A percentile compares a stretch with the other conserved stretches of the same genome.
phyloP scores from a whole-genome alignment of 2,113 vertebrate genomes.

The Corydoras maculifer region DNA sequence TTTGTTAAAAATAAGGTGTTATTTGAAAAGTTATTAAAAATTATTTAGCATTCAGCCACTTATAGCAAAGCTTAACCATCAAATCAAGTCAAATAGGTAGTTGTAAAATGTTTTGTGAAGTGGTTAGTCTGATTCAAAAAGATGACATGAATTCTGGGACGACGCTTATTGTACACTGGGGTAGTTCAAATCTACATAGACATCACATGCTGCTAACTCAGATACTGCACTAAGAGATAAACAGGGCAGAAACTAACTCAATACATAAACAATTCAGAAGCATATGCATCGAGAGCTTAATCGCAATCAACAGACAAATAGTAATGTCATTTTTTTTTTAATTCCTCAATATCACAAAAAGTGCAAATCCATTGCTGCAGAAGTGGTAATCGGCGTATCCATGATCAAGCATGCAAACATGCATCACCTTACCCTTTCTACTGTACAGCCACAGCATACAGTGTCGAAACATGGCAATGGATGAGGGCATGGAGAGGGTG shows the following conservation, averaged over 20 bases:
- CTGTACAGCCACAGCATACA: constrained; percentile 98
- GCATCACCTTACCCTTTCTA: constrained; percentile 91
- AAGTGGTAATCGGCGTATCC: constrained; percentile 6
- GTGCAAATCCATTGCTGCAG: constrained; percentile 7
- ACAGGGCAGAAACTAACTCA: too few relatives aligned
- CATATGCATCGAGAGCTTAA: not conserved
- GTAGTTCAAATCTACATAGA: too few relatives aligned
- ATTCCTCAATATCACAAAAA: constrained; percentile 9
- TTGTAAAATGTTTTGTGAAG: too few relatives aligned
- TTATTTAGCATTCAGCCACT: not conserved
- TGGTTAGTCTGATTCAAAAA: too few relatives aligned
- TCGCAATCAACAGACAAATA: not conserved
- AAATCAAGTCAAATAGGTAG: too few relatives aligned
- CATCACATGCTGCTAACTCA: too few relatives aligned
- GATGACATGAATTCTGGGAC: not conserved
- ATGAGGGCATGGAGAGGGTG: constrained; percentile 87
- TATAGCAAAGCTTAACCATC: not conserved
- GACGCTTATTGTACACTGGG: not conserved
- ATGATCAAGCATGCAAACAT: constrained; percentile 46
- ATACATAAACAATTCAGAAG: too few relatives aligned
- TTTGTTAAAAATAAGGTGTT: not conserved
- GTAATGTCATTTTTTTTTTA: constrained; percentile 7
- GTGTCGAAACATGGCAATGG: constrained; percentile 97
- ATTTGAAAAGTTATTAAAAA: not conserved
- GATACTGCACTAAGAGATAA: too few relatives aligned